Evolutionary conservation across 2,888 invertebrate species (phyloP).

Genomic region (Orthosia gothica): DNA sequence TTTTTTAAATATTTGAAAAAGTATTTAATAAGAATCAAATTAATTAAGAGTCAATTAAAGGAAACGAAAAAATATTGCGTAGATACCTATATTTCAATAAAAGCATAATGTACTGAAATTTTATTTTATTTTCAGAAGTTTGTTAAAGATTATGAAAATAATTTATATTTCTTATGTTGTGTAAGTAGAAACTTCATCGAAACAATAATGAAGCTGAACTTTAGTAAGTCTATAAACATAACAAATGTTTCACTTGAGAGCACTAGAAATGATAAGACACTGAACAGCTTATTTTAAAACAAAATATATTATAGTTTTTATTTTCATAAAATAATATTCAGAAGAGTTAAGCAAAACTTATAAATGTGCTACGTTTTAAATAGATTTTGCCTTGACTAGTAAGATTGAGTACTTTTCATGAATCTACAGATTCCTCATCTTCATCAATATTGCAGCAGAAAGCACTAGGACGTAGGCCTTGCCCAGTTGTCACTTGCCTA

Average conservation of each 20-base stretch:
- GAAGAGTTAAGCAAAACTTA: not conserved
- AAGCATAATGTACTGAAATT: not conserved
- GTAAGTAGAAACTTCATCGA: constrained; percentile 21
- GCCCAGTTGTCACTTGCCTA: too few relatives aligned
- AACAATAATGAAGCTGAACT: constrained; percentile 28
- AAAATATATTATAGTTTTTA: not conserved
- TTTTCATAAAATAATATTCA: not conserved
- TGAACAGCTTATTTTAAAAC: constrained; percentile 10
- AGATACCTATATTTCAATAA: not conserved
- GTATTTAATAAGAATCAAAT: too few relatives aligned
- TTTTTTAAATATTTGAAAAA: too few relatives aligned
- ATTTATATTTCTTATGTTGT: not conserved
- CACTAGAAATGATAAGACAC: constrained; percentile 37
- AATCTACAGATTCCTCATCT: too few relatives aligned
- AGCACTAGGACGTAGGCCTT: too few relatives aligned
- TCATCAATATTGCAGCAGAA: not conserved
- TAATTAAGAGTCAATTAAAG: too few relatives aligned
- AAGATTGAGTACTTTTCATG: too few relatives aligned
- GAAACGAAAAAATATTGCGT: too few relatives aligned
- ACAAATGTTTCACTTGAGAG: constrained; percentile 38
- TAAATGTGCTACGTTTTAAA: too few relatives aligned
- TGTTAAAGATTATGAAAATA: constrained; percentile 17
- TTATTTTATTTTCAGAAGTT: constrained; percentile 2
- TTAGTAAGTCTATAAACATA: constrained; percentile 33
- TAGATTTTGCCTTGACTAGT: too few relatives aligned